A percentile compares a stretch with the other conserved stretches of the same genome.
Evolutionary conservation across 1,140 invertebrate genomes (phyloP).

Genomic region (Pemphigus obesinymphae): DNA sequence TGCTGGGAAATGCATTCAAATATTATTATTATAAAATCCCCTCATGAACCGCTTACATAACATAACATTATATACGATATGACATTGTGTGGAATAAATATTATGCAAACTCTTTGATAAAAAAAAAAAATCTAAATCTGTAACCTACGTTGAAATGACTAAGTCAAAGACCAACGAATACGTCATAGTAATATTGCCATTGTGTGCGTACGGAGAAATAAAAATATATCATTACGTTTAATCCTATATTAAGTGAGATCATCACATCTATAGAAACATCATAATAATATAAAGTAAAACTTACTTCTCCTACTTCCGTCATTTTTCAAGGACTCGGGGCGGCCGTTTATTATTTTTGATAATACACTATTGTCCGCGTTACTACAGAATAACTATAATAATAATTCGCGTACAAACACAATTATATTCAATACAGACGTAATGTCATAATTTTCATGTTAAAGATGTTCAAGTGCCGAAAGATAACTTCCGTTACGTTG

Average conservation of each 20-base stretch:
- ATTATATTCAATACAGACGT: not conserved
- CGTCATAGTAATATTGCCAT: not conserved
- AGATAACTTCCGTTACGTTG: not conserved
- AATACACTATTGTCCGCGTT: conserved; percentile 19
- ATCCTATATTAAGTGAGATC: conserved; percentile 3
- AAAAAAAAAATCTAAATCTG: not conserved
- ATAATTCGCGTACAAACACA: not conserved
- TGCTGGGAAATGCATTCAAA: not conserved
- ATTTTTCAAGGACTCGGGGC: not conserved
- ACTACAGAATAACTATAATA: too few relatives aligned
- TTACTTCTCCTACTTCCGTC: not conserved
- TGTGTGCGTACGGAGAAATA: not conserved
- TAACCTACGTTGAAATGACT: not conserved
- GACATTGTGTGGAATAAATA: not conserved
- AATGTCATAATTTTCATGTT: not conserved
- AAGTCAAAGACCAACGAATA: not conserved
- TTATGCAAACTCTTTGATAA: conserved; percentile 6
- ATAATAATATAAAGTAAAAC: not conserved
- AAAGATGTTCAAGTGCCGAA: not conserved
- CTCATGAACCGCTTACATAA: not conserved
- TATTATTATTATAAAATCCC: conserved; percentile 30
- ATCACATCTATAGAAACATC: not conserved
- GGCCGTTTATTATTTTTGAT: conserved; percentile 15
- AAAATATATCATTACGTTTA: not conserved
- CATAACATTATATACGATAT: not conserved